Conservation (phyloP, 2,888 invertebrate species). For the Agrochola lychnidis region DNA sequence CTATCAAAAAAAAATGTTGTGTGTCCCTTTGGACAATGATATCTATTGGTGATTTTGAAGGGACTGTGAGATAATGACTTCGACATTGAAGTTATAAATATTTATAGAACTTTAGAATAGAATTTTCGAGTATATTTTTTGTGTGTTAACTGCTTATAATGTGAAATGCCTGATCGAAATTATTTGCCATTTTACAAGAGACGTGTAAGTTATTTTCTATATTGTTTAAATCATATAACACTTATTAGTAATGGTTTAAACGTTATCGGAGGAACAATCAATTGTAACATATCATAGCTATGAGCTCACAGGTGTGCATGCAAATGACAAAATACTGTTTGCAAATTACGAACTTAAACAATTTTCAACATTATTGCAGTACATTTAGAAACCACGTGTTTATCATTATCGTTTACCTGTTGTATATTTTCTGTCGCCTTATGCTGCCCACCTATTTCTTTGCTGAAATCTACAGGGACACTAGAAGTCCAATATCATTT, state of each 20-base stretch:
- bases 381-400: constrained; percentile 5
- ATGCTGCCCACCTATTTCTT: neutral
- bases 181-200: constrained; percentile 77
- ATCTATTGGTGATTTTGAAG: constrained; percentile 23
- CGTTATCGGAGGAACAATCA: neutral
- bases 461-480: neutral
- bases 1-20: neutral
- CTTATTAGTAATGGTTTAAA: neutral
- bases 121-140: constrained; percentile 51
- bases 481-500: neutral
- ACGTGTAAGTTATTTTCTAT: constrained; percentile 77
- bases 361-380: neutral
- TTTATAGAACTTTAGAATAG: constrained; percentile 13
- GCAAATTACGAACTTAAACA: neutral
- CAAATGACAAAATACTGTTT: neutral
- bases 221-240: neutral
- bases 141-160: constrained; percentile 65
- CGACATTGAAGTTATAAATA: constrained; percentile 38
- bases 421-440: neutral
- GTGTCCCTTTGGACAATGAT: constrained; percentile 18
- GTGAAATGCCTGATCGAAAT: constrained; percentile 86
- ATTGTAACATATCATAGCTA: neutral
- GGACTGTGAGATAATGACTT: constrained; percentile 30
- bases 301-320: neutral
- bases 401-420: constrained; percentile 1